Conservation (phyloP, 2,888 invertebrate genomes). For the Acanthosoma haemorrhoidale region DNA sequence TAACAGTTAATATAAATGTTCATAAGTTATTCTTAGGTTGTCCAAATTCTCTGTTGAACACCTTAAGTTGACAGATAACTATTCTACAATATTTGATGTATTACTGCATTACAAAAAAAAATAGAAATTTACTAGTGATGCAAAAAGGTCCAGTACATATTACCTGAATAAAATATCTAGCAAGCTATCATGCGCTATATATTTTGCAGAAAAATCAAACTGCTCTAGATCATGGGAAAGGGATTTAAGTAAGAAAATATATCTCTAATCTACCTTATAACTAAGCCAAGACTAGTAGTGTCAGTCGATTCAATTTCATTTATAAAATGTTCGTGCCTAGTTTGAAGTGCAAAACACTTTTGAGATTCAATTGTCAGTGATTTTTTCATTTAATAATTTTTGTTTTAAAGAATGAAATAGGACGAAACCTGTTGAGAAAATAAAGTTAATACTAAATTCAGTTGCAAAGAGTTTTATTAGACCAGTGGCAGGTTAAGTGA, state of each 20-base stretch:
- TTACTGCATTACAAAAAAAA: no score
- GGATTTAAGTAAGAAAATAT: not conserved
- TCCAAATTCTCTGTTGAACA: no score
- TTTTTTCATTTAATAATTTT: constrained; percentile 28
- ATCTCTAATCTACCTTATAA: constrained; percentile 47
- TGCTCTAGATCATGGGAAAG: no score
- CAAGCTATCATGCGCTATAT: no score
- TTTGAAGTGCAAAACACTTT: constrained; percentile 37
- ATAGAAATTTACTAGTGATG: no score
- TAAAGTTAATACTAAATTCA: not conserved
- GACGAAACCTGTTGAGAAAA: not conserved
- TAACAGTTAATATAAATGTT: no score
- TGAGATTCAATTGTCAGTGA: constrained; percentile 35
- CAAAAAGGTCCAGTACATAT: no score
- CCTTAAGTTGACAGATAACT: no score
- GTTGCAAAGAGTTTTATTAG: not conserved
- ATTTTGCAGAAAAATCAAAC: no score
- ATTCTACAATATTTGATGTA: no score
- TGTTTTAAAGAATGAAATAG: not conserved
- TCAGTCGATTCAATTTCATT: constrained; percentile 50
- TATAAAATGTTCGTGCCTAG: constrained; percentile 49
- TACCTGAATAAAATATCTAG: no score
- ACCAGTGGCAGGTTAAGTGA: not conserved
- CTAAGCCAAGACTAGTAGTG: constrained; percentile 48
- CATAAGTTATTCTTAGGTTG: no score